phyloP scores from a whole-genome alignment of 2,113 vertebrate species.

The Thoracochromis brauschi region DNA sequence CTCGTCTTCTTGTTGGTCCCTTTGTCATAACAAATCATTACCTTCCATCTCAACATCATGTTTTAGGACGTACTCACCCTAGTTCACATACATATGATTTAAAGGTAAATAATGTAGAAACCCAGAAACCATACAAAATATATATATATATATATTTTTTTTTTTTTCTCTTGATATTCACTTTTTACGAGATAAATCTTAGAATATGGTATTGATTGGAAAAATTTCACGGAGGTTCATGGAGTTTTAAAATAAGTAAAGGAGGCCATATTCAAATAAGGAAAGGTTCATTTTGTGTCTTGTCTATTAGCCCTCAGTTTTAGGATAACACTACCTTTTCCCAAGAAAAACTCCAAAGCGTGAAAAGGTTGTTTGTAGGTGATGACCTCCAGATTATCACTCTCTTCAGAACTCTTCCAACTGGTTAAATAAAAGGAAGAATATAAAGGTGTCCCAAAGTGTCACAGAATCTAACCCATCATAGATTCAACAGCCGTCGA shows the following conservation, averaged over 20 bases:
- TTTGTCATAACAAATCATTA: not conserved
- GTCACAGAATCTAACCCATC: not conserved
- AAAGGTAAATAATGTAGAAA: not conserved
- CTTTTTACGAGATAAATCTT: not conserved
- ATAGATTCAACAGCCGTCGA: fast-evolving
- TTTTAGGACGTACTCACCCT: not conserved
- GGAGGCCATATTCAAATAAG: not conserved
- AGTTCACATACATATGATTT: not conserved
- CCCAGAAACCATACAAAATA: not conserved
- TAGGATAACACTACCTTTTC: fast-evolving
- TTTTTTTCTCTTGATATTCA: not conserved
- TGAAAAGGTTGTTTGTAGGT: not conserved
- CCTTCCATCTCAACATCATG: not conserved
- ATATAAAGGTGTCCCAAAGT: not conserved
- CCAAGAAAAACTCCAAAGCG: not conserved
- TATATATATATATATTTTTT: no score
- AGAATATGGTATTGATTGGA: not conserved
- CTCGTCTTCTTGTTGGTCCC: not conserved
- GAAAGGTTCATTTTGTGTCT: fast-evolving
- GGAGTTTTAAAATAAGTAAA: not conserved
- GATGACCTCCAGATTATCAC: not conserved
- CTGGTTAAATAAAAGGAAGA: not conserved
- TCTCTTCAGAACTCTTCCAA: not conserved
- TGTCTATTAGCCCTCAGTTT: not conserved
- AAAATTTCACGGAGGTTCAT: fast-evolving